Base-by-base conservation (phyloP, 2,888 invertebrate genomes). In the Ephialtes manifestator region DNA sequence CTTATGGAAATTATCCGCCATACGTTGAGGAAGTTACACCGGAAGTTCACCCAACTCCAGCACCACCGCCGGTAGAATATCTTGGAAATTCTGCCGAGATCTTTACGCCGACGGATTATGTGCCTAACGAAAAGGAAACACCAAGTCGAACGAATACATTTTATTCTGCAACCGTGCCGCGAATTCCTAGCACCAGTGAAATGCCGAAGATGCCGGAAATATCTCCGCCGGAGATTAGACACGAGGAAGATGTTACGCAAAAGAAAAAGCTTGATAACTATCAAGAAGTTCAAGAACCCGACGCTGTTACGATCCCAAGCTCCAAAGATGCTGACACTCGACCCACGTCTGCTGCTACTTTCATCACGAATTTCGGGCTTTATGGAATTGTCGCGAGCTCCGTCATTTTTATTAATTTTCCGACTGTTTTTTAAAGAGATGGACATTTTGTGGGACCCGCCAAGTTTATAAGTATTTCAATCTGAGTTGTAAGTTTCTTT, bases 231-330 rank as follows among this genome's bases (percentile, higher is more conserved):
- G 11, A n/a, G 31, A 1, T 35, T n/a, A 35, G 35, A 63, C 35
- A 20, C 39, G 18, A 5, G 10, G 65, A 65, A 11, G 65, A 65
- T 20, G 76, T 48, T 4, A 43, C 87, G 13, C 78, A 81, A 10
- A 88, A 89, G 0, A 88, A 89, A 58, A 46, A 89, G 46, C 77
- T 75, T 10, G 89, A 90, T 20, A 89, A 89, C 67, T 89, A 90
- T 82, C 74, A 89, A 39, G 88, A 87, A 48, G 70, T 84, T n/a
- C 87, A 87, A 28, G 82, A 74, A 80, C 65, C 81, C 18, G 53
- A 31, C 4, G 75, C 81, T 7, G 78, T 77, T 8, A 67, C 84
- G 4, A 43, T 83, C 20, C 31, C 63, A 13, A 24, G 70, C 18
- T 55, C 60, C 15, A 81, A 74, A 8, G 71, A 81, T 13, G 72